Evolutionary conservation across 2,113 vertebrate species (phyloP).

Genomic region (Thamnophis sirtalis): DNA sequence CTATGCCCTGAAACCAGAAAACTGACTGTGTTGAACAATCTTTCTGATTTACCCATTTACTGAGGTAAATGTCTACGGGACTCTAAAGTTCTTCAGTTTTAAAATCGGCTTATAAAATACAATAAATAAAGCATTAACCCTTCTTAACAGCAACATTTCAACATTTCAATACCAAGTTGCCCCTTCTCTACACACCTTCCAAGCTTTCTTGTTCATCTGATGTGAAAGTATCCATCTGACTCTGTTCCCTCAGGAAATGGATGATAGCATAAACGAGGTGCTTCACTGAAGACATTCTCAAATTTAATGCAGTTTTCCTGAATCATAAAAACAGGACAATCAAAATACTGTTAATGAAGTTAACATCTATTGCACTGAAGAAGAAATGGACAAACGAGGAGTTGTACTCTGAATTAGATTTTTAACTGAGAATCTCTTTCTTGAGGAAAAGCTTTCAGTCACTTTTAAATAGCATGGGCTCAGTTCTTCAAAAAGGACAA

Average conservation of each 20-base stretch:
- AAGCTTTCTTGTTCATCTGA: conserved; percentile 96
- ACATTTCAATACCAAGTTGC: not conserved
- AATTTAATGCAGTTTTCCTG: conserved; percentile 41
- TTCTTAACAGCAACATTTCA: not conserved
- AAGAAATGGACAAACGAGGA: conserved; percentile 21
- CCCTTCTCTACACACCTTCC: conserved; percentile 76
- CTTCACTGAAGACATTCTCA: conserved; percentile 91
- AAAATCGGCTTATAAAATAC: not conserved
- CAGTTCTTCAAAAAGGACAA: not conserved
- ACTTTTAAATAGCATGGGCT: not conserved
- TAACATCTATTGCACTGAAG: not conserved
- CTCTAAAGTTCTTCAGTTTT: not conserved
- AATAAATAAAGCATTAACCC: not conserved
- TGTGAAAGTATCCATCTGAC: conserved; percentile 84
- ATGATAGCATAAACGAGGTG: conserved; percentile 91
- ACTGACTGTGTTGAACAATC: not conserved
- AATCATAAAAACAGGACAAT: conserved; percentile 48
- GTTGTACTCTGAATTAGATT: not conserved
- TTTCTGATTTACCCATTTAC: not conserved
- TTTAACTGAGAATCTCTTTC: not conserved
- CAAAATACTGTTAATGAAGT: conserved; percentile 11
- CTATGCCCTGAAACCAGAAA: not conserved
- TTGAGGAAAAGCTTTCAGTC: not conserved
- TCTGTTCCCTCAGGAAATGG: conserved; percentile 95
- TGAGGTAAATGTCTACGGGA: not conserved